Evolutionary conservation across 92 coral and sea anemone genomes (phyloP).

Genomic region (Porites cylindrica): DNA sequence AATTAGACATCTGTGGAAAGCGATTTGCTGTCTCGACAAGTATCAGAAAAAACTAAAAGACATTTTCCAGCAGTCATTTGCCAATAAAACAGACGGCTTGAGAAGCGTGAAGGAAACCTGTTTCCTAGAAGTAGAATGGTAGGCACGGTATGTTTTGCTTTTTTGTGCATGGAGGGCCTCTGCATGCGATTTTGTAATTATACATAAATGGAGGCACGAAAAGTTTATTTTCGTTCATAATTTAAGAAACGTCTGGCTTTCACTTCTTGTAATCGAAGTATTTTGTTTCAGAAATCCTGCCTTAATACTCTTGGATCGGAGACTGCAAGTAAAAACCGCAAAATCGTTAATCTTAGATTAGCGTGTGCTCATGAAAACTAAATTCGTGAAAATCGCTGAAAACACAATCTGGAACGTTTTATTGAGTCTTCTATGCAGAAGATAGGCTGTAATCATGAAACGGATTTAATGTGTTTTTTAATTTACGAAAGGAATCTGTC

Average conservation of each 20-base stretch:
- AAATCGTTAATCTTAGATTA: constrained; percentile 14
- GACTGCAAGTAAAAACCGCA: constrained; percentile 37
- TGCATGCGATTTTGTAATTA: neutral
- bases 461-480: constrained; percentile 12
- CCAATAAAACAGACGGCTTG: neutral
- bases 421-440: no score
- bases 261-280: constrained; percentile 3
- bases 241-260: constrained; percentile 63
- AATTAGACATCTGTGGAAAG: neutral
- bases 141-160: no score
- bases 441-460: constrained; percentile 3
- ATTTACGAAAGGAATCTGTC: neutral
- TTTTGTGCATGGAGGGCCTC: no score
- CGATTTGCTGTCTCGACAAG: constrained; percentile 41
- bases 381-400: constrained; percentile 11
- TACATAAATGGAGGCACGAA: constrained; percentile 29
- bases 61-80: constrained; percentile 11
- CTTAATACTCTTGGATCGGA: neutral
- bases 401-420: neutral
- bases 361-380: constrained; percentile 2
- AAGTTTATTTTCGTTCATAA: constrained; percentile 50
- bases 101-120: neutral
- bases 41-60: neutral
- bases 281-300: constrained; percentile 29
- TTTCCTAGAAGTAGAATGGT: no score